These are phyloP conservation scores for Spilosoma lubricipeda DNA, from an alignment of 2,888 invertebrate species.

Conservation along the genomic window DNA sequence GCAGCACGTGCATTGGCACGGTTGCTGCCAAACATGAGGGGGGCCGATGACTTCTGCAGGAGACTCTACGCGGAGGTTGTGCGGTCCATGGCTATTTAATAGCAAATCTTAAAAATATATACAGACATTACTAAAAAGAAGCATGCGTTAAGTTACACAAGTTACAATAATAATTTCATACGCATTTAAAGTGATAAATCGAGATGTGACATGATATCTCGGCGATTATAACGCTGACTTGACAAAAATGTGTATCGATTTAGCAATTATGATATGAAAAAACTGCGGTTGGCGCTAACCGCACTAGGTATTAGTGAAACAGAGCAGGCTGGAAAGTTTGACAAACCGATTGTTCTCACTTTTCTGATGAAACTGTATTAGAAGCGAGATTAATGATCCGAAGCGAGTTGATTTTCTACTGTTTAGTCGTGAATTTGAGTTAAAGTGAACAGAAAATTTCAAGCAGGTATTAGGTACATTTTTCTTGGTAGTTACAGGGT, in stretches of 20 bases:
- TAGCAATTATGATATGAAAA: slow-evolving; percentile 30
- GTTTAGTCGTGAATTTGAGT: slow-evolving; percentile 19
- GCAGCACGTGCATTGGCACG: too few species aligned
- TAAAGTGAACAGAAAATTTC: slow-evolving; percentile 12
- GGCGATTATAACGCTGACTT: neutral
- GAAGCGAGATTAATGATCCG: slow-evolving; percentile 41
- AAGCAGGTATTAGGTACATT: neutral
- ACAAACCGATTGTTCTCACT: slow-evolving; percentile 57
- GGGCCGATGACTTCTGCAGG: too few species aligned
- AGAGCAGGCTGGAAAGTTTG: slow-evolving; percentile 54
- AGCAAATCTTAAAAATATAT: neutral
- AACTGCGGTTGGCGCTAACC: slow-evolving; percentile 43
- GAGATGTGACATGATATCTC: neutral
- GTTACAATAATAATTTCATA: neutral
- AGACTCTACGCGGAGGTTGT: too few species aligned
- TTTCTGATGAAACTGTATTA: slow-evolving; percentile 58
- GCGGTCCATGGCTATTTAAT: too few species aligned
- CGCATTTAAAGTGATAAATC: neutral
- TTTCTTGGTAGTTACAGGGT: neutral
- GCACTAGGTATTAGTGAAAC: slow-evolving; percentile 43
- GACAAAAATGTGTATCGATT: slow-evolving; percentile 9
- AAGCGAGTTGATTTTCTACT: slow-evolving; percentile 38
- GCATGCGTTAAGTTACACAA: neutral
- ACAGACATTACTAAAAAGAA: neutral
- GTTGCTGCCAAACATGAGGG: too few species aligned